phyloP scores from a whole-genome alignment of 1,140 invertebrate genomes.

The Notospermus geniculatus region DNA sequence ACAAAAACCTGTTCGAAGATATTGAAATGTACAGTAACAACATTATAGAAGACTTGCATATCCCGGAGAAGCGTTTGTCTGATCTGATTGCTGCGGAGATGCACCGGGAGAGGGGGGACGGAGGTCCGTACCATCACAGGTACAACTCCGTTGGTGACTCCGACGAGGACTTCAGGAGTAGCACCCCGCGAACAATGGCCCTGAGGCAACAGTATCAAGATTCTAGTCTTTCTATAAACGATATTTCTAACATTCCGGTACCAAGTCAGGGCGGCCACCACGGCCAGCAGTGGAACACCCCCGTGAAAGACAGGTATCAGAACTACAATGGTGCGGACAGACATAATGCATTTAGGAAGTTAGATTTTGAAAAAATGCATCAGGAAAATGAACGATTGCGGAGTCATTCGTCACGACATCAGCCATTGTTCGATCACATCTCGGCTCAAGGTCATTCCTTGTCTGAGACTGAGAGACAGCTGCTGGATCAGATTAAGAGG shows the following conservation, averaged over 20 bases:
- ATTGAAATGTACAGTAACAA: neutral
- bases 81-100: neutral
- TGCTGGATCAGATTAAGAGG: slow-evolving; percentile 51
- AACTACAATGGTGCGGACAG: neutral
- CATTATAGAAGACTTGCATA: neutral
- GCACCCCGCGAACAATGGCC: neutral
- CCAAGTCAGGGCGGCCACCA: neutral
- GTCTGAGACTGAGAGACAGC: slow-evolving; percentile 53
- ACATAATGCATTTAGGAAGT: slow-evolving; percentile 5
- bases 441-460: slow-evolving; percentile 34
- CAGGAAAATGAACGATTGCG: slow-evolving; percentile 2
- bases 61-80: neutral
- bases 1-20: slow-evolving; percentile 23
- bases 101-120: neutral
- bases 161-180: slow-evolving; percentile 6
- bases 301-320: neutral
- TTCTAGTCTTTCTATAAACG: neutral
- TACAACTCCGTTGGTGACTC: no score
- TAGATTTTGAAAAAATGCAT: slow-evolving; percentile 4
- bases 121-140: no score
- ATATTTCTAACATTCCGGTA: neutral
- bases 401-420: neutral
- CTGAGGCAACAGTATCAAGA: neutral
- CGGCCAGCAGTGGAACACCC: neutral
- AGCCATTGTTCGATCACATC: neutral